Evolutionary conservation across 1,140 invertebrate species (phyloP), one percentile per base, ranked within the genome.

Genomic region (Leptoteleia sp.): DNA sequence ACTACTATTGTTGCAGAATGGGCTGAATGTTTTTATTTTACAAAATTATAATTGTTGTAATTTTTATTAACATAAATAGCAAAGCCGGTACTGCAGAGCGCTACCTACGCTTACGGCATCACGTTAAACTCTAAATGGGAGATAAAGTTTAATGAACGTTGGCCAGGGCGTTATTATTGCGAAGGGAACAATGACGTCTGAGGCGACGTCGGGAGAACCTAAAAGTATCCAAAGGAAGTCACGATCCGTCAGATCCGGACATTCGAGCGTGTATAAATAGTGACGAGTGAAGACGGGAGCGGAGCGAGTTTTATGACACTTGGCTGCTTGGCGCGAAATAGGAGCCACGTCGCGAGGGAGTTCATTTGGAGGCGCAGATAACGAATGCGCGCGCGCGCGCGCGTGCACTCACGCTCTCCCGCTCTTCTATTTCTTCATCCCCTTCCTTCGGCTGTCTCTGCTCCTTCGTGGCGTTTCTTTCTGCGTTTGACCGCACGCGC

Each of bases 261-360:
- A 79, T 83, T 83, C 42, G 29, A 35, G 52, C 35, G 76, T 61
- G 55, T 85, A 86, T 85, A 85, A 85, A 87, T 85, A 87, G 62
- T 61, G 62, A 67, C 37, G 71, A 76, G 62, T 62, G 72, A 68
- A 61, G 71, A 67, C 52, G 55, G 16, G 62, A 76, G 62, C 50
- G 37, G 9, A 22, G 45, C 62, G 48, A 61, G 40, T 62, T 68
- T 76, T 76, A 68, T 76, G 72, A 76, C 82, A 81, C 82, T 84
- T 81, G 83, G 75, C 77, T 81, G 80, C 82, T 84, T 81, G 83
- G 75, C 77, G 77, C 78, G 83, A 87, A 87, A 87, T 86, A 84
- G 82, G 82, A 65, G 61, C 16, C 57, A 29, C 19, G 52, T 59
- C 72, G 73, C 81, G 77, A 81, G 77, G 65, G 81, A 81, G 80